Conservation (phyloP, 2,113 vertebrate genomes). For the Xyrauchen texanus region DNA sequence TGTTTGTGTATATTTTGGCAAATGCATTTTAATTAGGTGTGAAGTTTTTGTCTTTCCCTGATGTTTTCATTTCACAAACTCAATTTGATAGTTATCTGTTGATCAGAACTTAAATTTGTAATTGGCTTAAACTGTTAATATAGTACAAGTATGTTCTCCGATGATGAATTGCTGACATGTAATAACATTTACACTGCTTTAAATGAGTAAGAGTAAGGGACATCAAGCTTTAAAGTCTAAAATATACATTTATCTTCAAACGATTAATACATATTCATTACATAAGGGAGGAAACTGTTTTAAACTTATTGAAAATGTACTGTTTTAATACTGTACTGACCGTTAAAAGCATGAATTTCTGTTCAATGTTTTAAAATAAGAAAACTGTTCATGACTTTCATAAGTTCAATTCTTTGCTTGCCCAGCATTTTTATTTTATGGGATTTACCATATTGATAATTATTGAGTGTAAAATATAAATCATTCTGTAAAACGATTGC, state of each 20-base stretch:
- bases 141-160: too few species aligned
- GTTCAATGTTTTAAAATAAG: constrained; percentile 18
- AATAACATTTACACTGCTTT: constrained; percentile 1
- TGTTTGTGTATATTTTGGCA: constrained; percentile 8
- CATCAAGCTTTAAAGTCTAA: constrained; percentile 5
- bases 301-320: constrained; percentile 1
- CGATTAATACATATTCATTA: constrained; percentile 1
- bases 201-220: constrained; percentile 11
- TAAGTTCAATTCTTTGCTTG: neutral
- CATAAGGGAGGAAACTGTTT: neutral
- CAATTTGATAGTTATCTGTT: neutral
- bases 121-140: constrained; percentile 30
- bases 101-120: neutral
- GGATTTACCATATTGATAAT: constrained; percentile 6
- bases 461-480: constrained; percentile 17
- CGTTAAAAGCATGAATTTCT: constrained; percentile 32
- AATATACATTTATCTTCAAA: neutral
- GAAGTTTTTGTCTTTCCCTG: constrained; percentile 17
- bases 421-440: constrained; percentile 30
- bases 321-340: constrained; percentile 8
- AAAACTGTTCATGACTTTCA: neutral
- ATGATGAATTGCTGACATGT: neutral
- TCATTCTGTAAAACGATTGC: constrained; percentile 21
- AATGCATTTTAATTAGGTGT: neutral
- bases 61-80: neutral